Evolutionary conservation across 2,797 vertebrate species (phyloP).

Genomic region (Notolepis coatsorum): DNA sequence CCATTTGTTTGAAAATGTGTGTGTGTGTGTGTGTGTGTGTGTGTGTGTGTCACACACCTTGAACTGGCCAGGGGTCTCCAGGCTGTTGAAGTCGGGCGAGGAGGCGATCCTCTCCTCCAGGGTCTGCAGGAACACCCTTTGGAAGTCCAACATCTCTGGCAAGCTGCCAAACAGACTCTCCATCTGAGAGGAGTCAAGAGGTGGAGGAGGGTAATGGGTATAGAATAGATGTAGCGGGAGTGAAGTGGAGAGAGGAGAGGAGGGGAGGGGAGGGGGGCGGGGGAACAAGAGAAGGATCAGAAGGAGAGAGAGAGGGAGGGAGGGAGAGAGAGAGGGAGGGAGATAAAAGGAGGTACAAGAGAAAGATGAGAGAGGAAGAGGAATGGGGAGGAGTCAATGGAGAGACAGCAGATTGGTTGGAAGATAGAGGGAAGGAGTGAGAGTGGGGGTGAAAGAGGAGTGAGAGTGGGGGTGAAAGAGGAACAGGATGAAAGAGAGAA

Average conservation of each 20-base stretch:
- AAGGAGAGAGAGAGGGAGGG: conserved; percentile 1
- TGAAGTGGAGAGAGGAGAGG: not conserved
- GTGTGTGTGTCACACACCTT: conserved; percentile 76
- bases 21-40: not conserved
- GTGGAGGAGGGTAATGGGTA: not conserved
- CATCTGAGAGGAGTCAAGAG: conserved; percentile 81
- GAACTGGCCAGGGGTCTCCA: conserved; percentile 95
- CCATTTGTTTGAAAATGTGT: no score
- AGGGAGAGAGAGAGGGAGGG: not conserved
- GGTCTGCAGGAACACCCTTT: conserved; percentile 96
- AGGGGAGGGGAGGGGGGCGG: not conserved
- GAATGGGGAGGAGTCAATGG: conserved; percentile 11
- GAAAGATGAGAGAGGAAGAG: conserved; percentile 22
- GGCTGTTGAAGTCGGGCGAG: conserved; percentile 88
- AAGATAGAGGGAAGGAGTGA: not conserved
- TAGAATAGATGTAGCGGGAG: not conserved
- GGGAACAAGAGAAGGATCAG: not conserved
- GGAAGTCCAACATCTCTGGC: conserved; percentile 97
- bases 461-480: not conserved
- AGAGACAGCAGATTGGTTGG: no score
- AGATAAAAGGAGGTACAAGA: not conserved
- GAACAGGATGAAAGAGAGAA: not conserved
- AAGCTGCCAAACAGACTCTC: conserved; percentile 96
- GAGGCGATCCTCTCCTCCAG: conserved; percentile 93
- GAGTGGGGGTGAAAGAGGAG: not conserved